Evolutionary conservation across 2,888 invertebrate genomes (phyloP), one percentile per base, ranked within the genome.

Genomic region (Pinctada fucata): DNA sequence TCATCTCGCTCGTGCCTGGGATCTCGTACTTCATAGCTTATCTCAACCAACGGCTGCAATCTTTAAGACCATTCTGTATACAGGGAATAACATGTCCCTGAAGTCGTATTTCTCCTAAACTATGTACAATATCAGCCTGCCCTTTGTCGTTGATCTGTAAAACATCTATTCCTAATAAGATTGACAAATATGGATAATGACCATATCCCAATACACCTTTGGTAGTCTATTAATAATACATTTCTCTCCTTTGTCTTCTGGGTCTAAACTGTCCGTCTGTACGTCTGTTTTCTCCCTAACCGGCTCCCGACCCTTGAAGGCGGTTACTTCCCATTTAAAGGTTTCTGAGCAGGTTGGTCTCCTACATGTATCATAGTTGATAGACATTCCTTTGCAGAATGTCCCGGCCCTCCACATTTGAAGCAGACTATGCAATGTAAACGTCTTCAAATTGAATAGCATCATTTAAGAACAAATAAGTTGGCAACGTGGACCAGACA

Each of bases 301-400:
- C 13, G 31, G 64, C 45, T 31, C 64, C 47, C 63, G 73, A 66
- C 72, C 73, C 58, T 49, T 51, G 51, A 64, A 68, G 58, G 10
- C 67, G 66, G 77, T 71, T 65, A 8, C 31, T 68, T n/a, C 50
- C 48, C 45, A 49, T 78, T 78, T 78, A 78, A 78, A 72, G 2
- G 63, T 4, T 58, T 10, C 58, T 58, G 58, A 58, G 13, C 13
- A 13, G 58, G 58, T 58, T 13, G 6, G 8, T 58, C 58, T 58
- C 58, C 31, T 31, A 31, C 31, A 31, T 31, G 31, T 31, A 58
- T 6, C 58, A 10, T 6, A 58, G 6, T 58, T 10, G 6, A 13
- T 58, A 10, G 58, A 58, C 58, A 58, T 58, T 58, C 58, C 13
- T 13, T 6, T 10, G 58, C 58, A 58, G 1, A 58, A 58, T 58